These are phyloP conservation scores for Sterrhoptilus dennistouni DNA, from an alignment of 2,113 vertebrate species.

Conservation along the genomic window DNA sequence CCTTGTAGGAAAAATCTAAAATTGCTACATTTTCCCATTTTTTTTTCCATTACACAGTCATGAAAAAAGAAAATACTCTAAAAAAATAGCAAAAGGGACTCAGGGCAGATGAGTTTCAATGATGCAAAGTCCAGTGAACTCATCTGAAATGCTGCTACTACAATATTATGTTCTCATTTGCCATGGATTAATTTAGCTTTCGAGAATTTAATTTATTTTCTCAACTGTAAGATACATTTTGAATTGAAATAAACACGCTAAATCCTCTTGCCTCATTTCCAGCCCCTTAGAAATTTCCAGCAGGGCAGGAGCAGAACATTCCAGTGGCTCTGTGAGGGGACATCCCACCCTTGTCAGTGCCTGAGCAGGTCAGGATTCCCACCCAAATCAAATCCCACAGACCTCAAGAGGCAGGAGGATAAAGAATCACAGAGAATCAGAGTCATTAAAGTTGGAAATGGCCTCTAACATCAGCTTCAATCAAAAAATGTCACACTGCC, in stretches of 20 bases:
- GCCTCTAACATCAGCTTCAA: not conserved
- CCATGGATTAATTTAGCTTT: not conserved
- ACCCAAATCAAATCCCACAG: not conserved
- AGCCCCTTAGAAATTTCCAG: not conserved
- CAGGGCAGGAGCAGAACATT: not conserved
- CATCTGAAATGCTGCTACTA: not conserved
- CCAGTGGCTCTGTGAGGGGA: not conserved
- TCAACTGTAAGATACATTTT: not conserved
- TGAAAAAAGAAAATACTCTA: not conserved
- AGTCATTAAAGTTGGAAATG: not conserved
- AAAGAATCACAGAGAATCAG: not conserved
- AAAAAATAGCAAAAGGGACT: not conserved
- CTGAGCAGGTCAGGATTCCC: not conserved
- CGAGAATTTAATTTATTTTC: not conserved
- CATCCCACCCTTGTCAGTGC: not conserved
- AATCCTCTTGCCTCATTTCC: not conserved
- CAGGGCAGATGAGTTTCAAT: rapidly evolving
- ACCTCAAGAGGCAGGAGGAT: too few relatives aligned
- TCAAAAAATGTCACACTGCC: not conserved
- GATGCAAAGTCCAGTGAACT: not conserved
- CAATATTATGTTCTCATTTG: not conserved
- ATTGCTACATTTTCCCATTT: not conserved
- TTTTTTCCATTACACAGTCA: not conserved
- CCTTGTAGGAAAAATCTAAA: not conserved
- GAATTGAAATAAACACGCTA: not conserved